These are phyloP conservation scores for Cecropterus lyciades DNA, from an alignment of 1,140 invertebrate species.

Conservation along the genomic window DNA sequence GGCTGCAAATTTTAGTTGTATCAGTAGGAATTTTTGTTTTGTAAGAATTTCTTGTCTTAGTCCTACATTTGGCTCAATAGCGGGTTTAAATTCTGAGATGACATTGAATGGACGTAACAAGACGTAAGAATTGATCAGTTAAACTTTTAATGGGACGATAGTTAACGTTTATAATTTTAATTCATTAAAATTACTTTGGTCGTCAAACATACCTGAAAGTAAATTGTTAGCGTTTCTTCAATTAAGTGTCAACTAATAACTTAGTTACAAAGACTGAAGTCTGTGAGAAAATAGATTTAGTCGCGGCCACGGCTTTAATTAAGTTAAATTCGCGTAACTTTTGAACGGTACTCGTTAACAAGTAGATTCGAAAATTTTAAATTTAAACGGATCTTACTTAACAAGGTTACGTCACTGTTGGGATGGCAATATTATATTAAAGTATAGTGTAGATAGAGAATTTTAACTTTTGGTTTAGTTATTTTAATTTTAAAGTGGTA, in stretches of 20 bases:
- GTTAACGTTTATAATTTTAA: slow-evolving; percentile 3
- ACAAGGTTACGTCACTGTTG: slow-evolving; percentile 49
- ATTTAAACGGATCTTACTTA: slow-evolving; percentile 58
- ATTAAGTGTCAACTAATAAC: slow-evolving; percentile 66
- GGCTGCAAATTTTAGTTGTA: too few species aligned
- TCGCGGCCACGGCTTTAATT: slow-evolving; percentile 69
- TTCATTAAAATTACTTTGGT: too few species aligned
- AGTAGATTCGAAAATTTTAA: slow-evolving; percentile 62
- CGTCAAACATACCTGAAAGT: slow-evolving; percentile 15
- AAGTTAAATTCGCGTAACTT: slow-evolving; percentile 72
- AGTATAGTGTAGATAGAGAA: not conserved
- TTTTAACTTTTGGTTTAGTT: not conserved
- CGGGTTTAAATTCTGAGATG: too few species aligned
- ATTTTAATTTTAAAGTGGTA: not conserved
- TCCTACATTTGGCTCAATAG: too few species aligned
- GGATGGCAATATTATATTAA: not conserved
- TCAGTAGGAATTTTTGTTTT: too few species aligned
- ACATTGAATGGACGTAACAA: too few species aligned
- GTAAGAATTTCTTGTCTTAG: too few species aligned
- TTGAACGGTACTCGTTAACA: slow-evolving; percentile 70
- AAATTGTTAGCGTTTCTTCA: slow-evolving; percentile 55
- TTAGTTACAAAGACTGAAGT: slow-evolving; percentile 66
- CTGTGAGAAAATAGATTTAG: slow-evolving; percentile 71
- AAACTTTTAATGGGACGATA: not conserved
- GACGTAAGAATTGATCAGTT: not conserved